Evolutionary conservation across 2,888 invertebrate species (phyloP).

Genomic region (Rhagonycha fulva): DNA sequence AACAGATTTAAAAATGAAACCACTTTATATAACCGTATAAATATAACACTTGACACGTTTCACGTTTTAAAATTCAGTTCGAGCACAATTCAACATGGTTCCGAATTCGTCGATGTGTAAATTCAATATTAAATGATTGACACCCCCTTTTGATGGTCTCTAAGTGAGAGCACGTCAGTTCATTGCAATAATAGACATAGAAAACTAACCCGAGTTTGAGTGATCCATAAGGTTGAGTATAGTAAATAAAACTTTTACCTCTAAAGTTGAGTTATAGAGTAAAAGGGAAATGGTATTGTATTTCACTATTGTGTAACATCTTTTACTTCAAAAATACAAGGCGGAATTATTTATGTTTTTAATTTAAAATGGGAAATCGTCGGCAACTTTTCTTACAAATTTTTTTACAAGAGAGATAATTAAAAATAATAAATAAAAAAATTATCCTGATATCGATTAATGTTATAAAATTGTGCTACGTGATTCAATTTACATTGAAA

Average conservation of each 20-base stretch:
- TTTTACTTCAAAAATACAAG: slow-evolving; percentile 9
- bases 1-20: slow-evolving; percentile 27
- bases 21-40: slow-evolving; percentile 28
- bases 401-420: background rate
- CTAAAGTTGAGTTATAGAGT: slow-evolving; percentile 18
- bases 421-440: background rate
- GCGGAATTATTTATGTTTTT: background rate
- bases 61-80: slow-evolving; percentile 43
- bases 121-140: slow-evolving; percentile 52
- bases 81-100: slow-evolving; percentile 41
- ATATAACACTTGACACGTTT: slow-evolving; percentile 30
- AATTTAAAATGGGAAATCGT: background rate
- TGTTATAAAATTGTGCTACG: background rate
- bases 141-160: slow-evolving; percentile 48
- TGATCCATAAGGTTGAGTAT: slow-evolving; percentile 7
- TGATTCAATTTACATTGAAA: background rate
- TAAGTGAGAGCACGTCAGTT: slow-evolving; percentile 34
- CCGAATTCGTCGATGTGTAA: slow-evolving; percentile 39
- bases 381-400: background rate
- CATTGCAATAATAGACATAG: slow-evolving; percentile 17
- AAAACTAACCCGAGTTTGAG: slow-evolving; percentile 8
- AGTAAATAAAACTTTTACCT: background rate
- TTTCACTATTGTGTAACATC: slow-evolving; percentile 16
- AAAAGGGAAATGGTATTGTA: slow-evolving; percentile 23
- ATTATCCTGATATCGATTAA: background rate